A percentile compares a stretch with the other conserved stretches of the same genome.
These are phyloP conservation scores for Leptothorax acervorum DNA, from an alignment of 2,888 invertebrate genomes.

Conservation along the genomic window DNA sequence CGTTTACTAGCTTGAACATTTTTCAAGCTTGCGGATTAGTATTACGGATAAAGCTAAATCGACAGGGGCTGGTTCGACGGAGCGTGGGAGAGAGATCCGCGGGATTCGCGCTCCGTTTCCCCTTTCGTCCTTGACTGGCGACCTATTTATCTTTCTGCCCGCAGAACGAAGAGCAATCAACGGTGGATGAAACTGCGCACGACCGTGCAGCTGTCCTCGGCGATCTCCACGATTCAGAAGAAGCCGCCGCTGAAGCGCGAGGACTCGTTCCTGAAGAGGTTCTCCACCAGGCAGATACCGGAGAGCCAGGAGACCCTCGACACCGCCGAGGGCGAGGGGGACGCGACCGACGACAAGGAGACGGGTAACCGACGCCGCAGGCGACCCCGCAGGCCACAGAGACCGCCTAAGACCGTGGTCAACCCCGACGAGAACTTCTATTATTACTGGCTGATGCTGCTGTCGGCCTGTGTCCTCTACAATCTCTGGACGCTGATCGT, in stretches of 20 bases:
- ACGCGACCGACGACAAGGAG: conserved; percentile 86
- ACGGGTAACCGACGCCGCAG: conserved; percentile 87
- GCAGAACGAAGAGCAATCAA: conserved; percentile 96
- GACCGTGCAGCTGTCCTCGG: conserved; percentile 96
- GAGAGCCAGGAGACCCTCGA: conserved; percentile 94
- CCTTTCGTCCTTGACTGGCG: conserved; percentile 43
- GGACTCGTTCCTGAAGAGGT: conserved; percentile 97
- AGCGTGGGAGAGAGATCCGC: not conserved
- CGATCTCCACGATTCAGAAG: conserved; percentile 92
- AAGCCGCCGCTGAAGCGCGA: conserved; percentile 96
- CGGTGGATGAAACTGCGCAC: conserved; percentile 98
- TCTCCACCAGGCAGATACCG: conserved; percentile 96
- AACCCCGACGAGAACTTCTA: conserved; percentile 98
- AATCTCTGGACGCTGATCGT: conserved; percentile 98
- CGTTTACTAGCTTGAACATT: not conserved
- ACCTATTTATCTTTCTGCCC: conserved; percentile 66
- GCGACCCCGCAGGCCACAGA: conserved; percentile 89
- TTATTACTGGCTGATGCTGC: conserved; percentile 97
- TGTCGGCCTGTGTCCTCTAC: conserved; percentile 96
- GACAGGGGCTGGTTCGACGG: not conserved
- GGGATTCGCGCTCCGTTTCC: not conserved
- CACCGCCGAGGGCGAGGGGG: conserved; percentile 89
- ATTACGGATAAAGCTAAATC: not conserved
- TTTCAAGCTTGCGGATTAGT: not conserved
- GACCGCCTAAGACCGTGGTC: conserved; percentile 93